These are phyloP conservation scores for Orientallactaga bullata DNA, from an alignment of 2,113 vertebrate species.

Conservation along the genomic window DNA sequence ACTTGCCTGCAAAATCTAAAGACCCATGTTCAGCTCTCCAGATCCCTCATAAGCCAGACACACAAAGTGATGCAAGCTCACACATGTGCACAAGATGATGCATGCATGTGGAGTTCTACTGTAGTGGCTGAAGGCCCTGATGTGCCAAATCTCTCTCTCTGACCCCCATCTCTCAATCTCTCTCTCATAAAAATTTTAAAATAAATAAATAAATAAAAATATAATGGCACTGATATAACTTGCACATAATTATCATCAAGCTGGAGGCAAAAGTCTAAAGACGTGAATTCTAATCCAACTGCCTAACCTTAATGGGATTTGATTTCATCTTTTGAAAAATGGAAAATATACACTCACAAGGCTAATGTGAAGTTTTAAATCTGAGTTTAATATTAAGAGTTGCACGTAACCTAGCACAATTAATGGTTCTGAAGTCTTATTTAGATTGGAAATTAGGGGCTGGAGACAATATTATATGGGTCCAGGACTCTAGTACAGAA, in stretches of 20 bases:
- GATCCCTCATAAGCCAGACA: too few species aligned
- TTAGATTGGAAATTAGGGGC: too few species aligned
- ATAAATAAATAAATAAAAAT: too few species aligned
- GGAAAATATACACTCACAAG: background rate
- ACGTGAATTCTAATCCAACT: background rate
- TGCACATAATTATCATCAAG: background rate
- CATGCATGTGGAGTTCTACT: too few species aligned
- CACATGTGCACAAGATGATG: too few species aligned
- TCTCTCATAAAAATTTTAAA: too few species aligned
- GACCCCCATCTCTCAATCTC: too few species aligned
- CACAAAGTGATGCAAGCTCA: too few species aligned
- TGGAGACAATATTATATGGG: background rate
- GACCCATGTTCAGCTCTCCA: too few species aligned
- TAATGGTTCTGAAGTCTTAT: background rate
- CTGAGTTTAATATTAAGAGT: conserved; percentile 19
- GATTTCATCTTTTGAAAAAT: background rate
- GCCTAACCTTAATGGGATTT: background rate
- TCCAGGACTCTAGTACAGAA: background rate
- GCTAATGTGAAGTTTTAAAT: conserved; percentile 52
- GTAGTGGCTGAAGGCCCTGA: too few species aligned
- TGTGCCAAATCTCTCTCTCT: too few species aligned
- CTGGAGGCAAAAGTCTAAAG: background rate
- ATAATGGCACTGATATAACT: background rate
- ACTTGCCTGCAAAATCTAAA: too few species aligned
- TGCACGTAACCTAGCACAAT: background rate